Evolutionary conservation across 2,888 invertebrate genomes (phyloP).

Genomic region (Lasioglossum marginatum): DNA sequence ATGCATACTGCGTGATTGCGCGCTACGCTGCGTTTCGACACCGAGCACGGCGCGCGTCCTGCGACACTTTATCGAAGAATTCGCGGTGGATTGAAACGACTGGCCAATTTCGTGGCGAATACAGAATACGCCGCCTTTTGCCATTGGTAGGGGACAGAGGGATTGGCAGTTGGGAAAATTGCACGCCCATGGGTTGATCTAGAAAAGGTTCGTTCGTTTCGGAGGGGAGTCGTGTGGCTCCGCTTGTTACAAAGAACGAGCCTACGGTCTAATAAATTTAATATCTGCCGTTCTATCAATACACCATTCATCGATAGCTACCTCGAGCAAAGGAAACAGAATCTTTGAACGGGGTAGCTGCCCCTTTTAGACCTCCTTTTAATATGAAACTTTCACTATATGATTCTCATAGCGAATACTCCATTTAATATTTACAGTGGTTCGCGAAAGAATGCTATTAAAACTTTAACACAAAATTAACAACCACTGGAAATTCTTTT

Average conservation of each 20-base stretch:
- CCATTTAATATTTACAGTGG: neutral
- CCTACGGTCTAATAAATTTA: constrained; percentile 8
- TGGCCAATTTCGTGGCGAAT: constrained; percentile 29
- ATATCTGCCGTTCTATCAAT: constrained; percentile 2
- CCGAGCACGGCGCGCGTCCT: neutral
- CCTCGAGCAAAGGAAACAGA: neutral
- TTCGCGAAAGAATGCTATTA: neutral
- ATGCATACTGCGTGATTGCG: neutral
- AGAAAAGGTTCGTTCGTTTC: constrained; percentile 48
- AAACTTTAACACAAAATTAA: neutral
- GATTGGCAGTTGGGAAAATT: constrained; percentile 53
- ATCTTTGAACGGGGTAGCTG: neutral
- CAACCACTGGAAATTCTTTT: neutral
- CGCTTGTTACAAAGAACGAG: neutral
- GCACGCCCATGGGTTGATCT: constrained; percentile 46
- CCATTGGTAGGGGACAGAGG: constrained; percentile 26
- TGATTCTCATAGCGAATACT: neutral
- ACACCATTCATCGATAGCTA: neutral
- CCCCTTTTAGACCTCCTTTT: neutral
- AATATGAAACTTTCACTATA: neutral
- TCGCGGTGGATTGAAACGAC: constrained; percentile 15
- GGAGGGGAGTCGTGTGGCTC: constrained; percentile 9
- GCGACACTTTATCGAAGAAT: constrained; percentile 6
- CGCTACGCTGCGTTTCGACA: neutral
- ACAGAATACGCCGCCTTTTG: constrained; percentile 19